Evolutionary conservation across 2,888 invertebrate genomes (phyloP), one percentile per base, ranked within the genome.

Genomic region (Meandrusa payeni): DNA sequence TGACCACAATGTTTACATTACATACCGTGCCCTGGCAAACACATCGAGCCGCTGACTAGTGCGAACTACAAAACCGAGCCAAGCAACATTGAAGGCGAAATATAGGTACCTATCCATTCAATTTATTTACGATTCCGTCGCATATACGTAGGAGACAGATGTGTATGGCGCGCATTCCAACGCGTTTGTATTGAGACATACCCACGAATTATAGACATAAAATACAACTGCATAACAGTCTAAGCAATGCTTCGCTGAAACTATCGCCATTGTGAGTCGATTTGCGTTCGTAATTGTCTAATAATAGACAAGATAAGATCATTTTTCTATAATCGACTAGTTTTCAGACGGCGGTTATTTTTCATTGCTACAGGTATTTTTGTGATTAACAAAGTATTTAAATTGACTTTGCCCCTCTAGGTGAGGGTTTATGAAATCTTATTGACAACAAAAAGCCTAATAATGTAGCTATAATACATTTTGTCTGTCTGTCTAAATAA

Each of bases 1-100:
- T 75, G 72, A 71, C 73, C 71, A 78, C 76, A 80, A 78, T 86
- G 85, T 86, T 86, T 85, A 83, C 86, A 83, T 82, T 83, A 76
- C 76, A 76, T 75, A 66, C 70, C 65, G 50, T 51, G 52, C 48
- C 56, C 56, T 51, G 57, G 54, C 59, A 61, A 56, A 64, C 62
- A 58, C 59, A 54, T 48, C 55, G 52, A 55, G 55, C 59, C 48
- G 55, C 53, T 54, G 55, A 49, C 64, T 62, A 68, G 61, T 61
- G 65, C 66, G 59, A 64, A 64, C 60, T 67, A 73, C 73, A 66
- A 75, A 76, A 69, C 63, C 27, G 38, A 44, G 37, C 38, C 57
- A 66, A 75, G 72, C 69, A 68, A 64, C 71, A 67, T 69, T 75
- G 66, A 63, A 75, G 72, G 80, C 81, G 75, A 80, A 80, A 79